Evolutionary conservation across 2,113 vertebrate species (phyloP), one percentile per base, ranked within the genome.

Genomic region (Saccopteryx bilineata): DNA sequence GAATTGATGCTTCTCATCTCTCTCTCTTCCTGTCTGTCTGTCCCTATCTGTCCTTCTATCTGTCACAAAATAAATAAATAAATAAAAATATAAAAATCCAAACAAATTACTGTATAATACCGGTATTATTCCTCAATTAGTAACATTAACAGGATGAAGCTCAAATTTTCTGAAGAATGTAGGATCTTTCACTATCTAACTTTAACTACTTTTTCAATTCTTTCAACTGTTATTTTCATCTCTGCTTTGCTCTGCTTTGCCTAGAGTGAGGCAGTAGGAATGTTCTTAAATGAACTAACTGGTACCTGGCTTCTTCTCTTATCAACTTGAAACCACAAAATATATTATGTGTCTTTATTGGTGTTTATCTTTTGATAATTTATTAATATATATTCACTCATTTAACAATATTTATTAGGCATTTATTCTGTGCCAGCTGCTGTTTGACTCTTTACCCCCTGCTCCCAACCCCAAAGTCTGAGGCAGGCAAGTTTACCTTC

Each of bases 141-240:
- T 94, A 58, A 96, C 61, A 56, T 23, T 89, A 66, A 46, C 60
- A 60, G 60, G 10, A 89, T 95, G 72, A 93, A 68, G 26, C 78
- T 91, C 54, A 87, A 0, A 75, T 68, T 84, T 95, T 95, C 66
- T 94, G 71, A 58, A 82, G 31, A 94, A 17, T 58, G 11, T 85
- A 24, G 92, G 54, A 80, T 46, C 19, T 90, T 94, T 76, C 46
- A 86, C 0, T 87, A 46, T 78, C 81, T 72, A 79, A 61, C 87
- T 90, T 28, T 87, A 79, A 83, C 33, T 78, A 31, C 63, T 81
- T 93, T 89, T 86, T 69, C 31, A 90, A 6, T 4, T 31, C 39
- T 17, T 90, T 89, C 60, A 94, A 21, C 31, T 87, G 19, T 81
- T 90, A 46, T 26, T 90, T 78, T 46, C 21, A 12, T 80, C 26